These are phyloP conservation scores for Paedocypris micromegethes DNA, from an alignment of 2,797 vertebrate species.

Conservation along the genomic window DNA sequence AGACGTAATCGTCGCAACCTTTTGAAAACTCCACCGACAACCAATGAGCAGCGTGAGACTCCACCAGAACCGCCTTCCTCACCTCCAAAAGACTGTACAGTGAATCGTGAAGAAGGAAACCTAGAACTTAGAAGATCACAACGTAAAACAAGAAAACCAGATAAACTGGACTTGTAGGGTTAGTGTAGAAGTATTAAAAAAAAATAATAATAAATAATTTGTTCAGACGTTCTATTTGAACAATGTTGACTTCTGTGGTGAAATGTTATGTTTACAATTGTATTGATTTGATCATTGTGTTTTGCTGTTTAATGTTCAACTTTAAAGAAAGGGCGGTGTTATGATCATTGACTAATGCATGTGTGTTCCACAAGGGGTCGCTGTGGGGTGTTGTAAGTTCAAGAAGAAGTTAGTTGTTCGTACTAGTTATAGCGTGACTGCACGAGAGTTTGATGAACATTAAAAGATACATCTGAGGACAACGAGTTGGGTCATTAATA, in stretches of 20 bases:
- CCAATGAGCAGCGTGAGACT: not conserved
- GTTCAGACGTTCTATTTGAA: not conserved
- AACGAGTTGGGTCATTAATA: too few relatives aligned
- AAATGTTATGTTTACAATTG: not conserved
- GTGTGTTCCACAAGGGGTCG: too few relatives aligned
- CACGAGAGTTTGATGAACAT: too few relatives aligned
- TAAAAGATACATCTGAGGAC: too few relatives aligned
- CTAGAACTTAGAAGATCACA: not conserved
- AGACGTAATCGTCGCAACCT: constrained; percentile 26
- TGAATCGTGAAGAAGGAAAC: not conserved
- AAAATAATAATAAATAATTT: not conserved
- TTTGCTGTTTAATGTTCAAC: not conserved
- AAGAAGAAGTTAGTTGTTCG: too few relatives aligned
- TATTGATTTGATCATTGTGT: not conserved
- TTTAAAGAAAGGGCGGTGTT: constrained; percentile 8
- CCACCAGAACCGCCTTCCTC: not conserved
- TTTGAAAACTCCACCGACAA: constrained; percentile 23
- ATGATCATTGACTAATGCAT: not conserved
- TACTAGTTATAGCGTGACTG: too few relatives aligned
- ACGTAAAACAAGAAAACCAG: not conserved
- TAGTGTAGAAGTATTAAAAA: not conserved
- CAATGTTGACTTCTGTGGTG: not conserved
- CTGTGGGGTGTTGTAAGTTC: too few relatives aligned
- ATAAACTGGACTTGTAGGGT: not conserved
- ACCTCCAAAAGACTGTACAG: not conserved